A percentile compares a stretch with the other conserved stretches of the same genome.
phyloP scores from a whole-genome alignment of 2,888 invertebrate genomes.

The Neuroscelio doddi region DNA sequence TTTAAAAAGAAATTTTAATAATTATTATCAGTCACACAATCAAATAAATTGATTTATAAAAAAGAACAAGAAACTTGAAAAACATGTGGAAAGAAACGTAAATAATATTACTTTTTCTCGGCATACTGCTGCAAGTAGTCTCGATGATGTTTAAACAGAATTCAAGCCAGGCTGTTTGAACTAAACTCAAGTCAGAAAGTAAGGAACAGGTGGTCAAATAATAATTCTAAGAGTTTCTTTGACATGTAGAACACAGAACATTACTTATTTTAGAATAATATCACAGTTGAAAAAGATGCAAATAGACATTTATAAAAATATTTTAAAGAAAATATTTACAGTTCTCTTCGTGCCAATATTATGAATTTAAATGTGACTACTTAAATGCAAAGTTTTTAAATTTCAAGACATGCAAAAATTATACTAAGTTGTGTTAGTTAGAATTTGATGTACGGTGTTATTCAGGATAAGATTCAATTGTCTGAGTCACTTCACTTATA shows the following conservation, averaged over 20 bases:
- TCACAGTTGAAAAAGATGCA: conserved; percentile 16
- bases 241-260: neutral
- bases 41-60: neutral
- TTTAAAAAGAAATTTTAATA: too few species aligned
- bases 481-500: too few species aligned
- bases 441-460: too few species aligned
- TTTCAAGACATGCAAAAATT: too few species aligned
- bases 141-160: neutral
- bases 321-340: neutral
- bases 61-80: neutral
- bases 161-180: neutral
- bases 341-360: too few species aligned
- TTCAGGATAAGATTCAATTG: too few species aligned
- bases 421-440: too few species aligned
- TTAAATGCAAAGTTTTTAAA: too few species aligned
- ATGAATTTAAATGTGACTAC: too few species aligned
- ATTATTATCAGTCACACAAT: too few species aligned
- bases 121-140: neutral
- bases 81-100: conserved; percentile 2
- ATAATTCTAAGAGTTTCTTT: conserved; percentile 1
- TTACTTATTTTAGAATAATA: conserved; percentile 10
- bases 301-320: neutral
- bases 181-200: conserved; percentile 6
- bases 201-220: conserved; percentile 6
- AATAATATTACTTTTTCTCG: neutral